Base-by-base conservation (phyloP, 2,888 invertebrate species). In the Eilema sororculum region DNA sequence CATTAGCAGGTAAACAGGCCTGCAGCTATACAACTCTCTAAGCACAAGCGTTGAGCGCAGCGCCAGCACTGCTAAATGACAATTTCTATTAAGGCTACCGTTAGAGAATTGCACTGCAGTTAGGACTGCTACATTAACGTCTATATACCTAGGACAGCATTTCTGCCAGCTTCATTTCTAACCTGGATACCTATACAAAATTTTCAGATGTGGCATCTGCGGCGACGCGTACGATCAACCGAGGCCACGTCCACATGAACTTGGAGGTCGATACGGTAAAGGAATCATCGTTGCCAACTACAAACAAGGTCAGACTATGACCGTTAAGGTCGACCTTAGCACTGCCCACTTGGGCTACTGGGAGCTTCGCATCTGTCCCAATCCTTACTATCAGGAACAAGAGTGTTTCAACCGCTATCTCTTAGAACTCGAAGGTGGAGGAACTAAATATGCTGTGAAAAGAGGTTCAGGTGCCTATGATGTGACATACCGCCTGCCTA, bases 321-420 rank as follows among this genome's bases (percentile, higher is more conserved):
- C 96, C n/a, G 96, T 97, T 59, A 96, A 96, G 20, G 96, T 98
- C 0, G 97, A 98, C 85, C 89, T 98, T 57, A 98, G 98, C 0
- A 98, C 98, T 41, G 98, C 97, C 87, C 98, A 98, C 90, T 96
- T 96, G 84, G 98, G 98, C 20, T 98, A 96, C 92, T 98, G 98
- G 91, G 97, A 98, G 88, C 98, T 98, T 89, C 96, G 97, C 59
- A 87, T 98, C 22, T 98, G 98, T 86, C 96, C 97, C 0, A 96
- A 98, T 86, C 96, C 96, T n/a, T 93, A 93, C 73, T 96, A 96
- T 65, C 96, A 96, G 59, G 95, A 95, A 0, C 98, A 98, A 84
- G 96, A 96, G 0, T 98, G 98, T 85, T 96, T 98, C 75, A 92
- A 96, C 37, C 68, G 72, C 74, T 90, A 97, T 86, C 81, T 97